phyloP scores from a whole-genome alignment of 2,797 vertebrate species.

The Triplophysa bombifrons region DNA sequence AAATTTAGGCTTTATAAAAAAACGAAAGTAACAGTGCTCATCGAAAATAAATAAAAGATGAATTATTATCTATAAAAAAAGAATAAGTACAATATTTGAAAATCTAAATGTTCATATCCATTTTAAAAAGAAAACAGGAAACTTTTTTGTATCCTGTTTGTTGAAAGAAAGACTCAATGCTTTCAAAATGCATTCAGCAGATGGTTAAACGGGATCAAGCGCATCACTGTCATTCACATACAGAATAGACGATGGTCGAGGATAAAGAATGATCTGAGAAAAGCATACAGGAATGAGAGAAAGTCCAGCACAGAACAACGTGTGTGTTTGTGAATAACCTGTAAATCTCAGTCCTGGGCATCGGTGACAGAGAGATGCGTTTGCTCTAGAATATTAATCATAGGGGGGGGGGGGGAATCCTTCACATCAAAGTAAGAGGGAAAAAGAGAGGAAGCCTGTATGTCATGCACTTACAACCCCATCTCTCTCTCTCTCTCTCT shows the following conservation, averaged over 20 bases:
- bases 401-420: conserved; percentile 51
- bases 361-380: conserved; percentile 19
- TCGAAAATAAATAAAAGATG: too few relatives aligned
- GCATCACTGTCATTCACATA: not conserved
- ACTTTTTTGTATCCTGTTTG: not conserved
- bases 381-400: conserved; percentile 63
- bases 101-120: too few relatives aligned
- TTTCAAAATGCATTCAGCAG: not conserved
- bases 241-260: not conserved
- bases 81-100: too few relatives aligned
- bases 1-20: too few relatives aligned
- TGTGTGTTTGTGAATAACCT: conserved; percentile 27
- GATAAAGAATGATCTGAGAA: not conserved
- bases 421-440: conserved; percentile 71
- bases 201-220: not conserved
- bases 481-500: conserved; percentile 3
- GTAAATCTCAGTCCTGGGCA: conserved; percentile 42
- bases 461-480: conserved; percentile 48
- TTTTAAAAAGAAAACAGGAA: too few relatives aligned
- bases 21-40: too few relatives aligned
- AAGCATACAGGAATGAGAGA: conserved; percentile 4
- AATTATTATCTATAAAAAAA: too few relatives aligned
- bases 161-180: not conserved
- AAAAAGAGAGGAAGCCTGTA: conserved; percentile 58
- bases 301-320: conserved; percentile 21